These are phyloP conservation scores for Sicus ferrugineus DNA, from an alignment of 2,888 invertebrate species.

Conservation along the genomic window DNA sequence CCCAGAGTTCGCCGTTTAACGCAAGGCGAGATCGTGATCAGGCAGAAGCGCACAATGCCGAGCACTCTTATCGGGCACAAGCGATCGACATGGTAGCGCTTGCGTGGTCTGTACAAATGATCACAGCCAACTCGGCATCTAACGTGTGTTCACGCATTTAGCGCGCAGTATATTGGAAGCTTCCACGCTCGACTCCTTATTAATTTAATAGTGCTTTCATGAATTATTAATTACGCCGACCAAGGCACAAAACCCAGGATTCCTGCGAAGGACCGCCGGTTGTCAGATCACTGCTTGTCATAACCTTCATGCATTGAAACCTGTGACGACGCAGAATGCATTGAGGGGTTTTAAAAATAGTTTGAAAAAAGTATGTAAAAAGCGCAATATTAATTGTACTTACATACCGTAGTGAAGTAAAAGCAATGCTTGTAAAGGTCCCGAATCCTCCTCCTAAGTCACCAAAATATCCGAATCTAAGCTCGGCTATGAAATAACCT, in stretches of 20 bases:
- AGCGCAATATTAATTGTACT: too few relatives aligned
- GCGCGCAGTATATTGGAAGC: slow-evolving; percentile 20
- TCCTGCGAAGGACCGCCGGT: slow-evolving; percentile 46
- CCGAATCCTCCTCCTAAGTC: too few relatives aligned
- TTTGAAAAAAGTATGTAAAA: too few relatives aligned
- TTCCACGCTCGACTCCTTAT: slow-evolving; percentile 28
- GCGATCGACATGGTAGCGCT: slow-evolving; percentile 39
- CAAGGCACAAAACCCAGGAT: slow-evolving; percentile 5
- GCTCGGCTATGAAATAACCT: too few relatives aligned
- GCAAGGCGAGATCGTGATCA: slow-evolving; percentile 47
- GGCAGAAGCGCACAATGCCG: slow-evolving; percentile 39
- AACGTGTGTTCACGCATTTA: slow-evolving; percentile 27
- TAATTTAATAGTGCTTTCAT: slow-evolving; percentile 42
- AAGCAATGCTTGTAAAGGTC: too few relatives aligned
- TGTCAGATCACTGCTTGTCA: slow-evolving; percentile 58
- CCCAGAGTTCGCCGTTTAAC: not conserved
- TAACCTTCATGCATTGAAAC: too few relatives aligned
- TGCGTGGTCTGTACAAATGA: slow-evolving; percentile 25
- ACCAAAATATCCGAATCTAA: too few relatives aligned
- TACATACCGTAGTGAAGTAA: too few relatives aligned
- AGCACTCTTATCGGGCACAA: slow-evolving; percentile 29
- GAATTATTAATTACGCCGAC: slow-evolving; percentile 50
- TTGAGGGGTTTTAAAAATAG: too few relatives aligned
- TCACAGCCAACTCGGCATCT: slow-evolving; percentile 15
- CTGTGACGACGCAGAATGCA: too few relatives aligned